Conservation (phyloP, 2,797 vertebrate species). For the Etheostoma perlongum region DNA sequence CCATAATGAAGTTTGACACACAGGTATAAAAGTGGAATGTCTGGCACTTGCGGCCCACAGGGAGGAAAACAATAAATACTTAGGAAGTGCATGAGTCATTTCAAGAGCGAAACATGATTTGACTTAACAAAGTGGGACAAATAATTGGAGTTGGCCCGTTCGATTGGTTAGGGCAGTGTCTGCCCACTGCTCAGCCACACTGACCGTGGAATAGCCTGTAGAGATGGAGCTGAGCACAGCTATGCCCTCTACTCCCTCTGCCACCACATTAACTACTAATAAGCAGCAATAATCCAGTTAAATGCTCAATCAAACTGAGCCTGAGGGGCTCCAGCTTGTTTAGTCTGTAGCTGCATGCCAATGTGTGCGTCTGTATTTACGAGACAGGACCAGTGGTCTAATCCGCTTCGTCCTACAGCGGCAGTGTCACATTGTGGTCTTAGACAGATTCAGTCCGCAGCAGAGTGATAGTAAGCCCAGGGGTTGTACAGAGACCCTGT, state of each 20-base stretch:
- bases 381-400: conserved; percentile 73
- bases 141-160: conserved; percentile 47
- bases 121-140: conserved; percentile 54
- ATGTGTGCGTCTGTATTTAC: conserved; percentile 52
- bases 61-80: conserved; percentile 36
- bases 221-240: conserved; percentile 45
- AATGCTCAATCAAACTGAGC: conserved; percentile 79
- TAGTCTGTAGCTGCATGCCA: conserved; percentile 45
- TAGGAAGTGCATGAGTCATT: conserved; percentile 41
- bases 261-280: conserved; percentile 81
- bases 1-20: conserved; percentile 10
- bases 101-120: conserved; percentile 55
- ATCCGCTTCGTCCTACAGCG: conserved; percentile 82
- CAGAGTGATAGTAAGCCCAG: conserved; percentile 63
- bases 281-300: conserved; percentile 83
- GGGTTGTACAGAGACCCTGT: conserved; percentile 56
- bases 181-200: conserved; percentile 47
- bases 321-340: conserved; percentile 66
- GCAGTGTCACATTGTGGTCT: conserved; percentile 74
- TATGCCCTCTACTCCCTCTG: conserved; percentile 68
- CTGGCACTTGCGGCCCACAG: conserved; percentile 2
- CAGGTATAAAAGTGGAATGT: conserved; percentile 5
- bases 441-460: conserved; percentile 69
- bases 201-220: conserved; percentile 55
- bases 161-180: conserved; percentile 41